Evolutionary conservation across 2,113 vertebrate species (phyloP), one percentile per base, ranked within the genome.

Genomic region (Telmatochromis brichardi): DNA sequence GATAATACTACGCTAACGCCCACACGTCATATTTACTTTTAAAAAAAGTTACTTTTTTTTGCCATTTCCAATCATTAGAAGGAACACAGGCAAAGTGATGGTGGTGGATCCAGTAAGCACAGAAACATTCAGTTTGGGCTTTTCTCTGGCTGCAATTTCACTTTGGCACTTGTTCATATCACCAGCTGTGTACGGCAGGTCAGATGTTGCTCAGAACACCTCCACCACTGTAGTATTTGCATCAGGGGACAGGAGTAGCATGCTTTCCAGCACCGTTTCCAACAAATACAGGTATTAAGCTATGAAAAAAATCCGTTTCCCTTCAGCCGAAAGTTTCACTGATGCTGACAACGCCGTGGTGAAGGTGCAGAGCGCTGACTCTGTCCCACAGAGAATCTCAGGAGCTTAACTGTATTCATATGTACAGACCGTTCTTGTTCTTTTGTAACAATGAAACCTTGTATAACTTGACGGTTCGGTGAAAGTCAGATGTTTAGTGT

Each of bases 301-400:
- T 47, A 78, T 50, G 8, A 50, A 78, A 50, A 50, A 78, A 78
- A 78, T 78, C 71, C 10, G 17, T 50, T 78, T 78, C 23, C 0
- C 15, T 78, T 78, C 23, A 50, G 3, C 42, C 0, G 45, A 35
- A 80, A 3, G 9, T 8, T 37, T 45, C 5, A 5, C 23, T 21
- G 87, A 80, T 63, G 89, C 42, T 28, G 9, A 15, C 31, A 10
- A 79, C 40, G 71, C 73, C 10, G 23, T 26, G 83, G 87, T 82
- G 79, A 45, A 45, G 92, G 45, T 81, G 68, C 40, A 6, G 63
- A 88, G 63, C 89, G 80, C 63, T n/a, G 26, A 82, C 68, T 92
- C 84, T 73, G 79, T 88, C 88, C 84, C 87, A 85, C 54, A 28
- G 87, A 94, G 86, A 90, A 95, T 94, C 96, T 96, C 96, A 96